Evolutionary conservation across 2,797 vertebrate species (phyloP).

Genomic region (Ceryle rudis): DNA sequence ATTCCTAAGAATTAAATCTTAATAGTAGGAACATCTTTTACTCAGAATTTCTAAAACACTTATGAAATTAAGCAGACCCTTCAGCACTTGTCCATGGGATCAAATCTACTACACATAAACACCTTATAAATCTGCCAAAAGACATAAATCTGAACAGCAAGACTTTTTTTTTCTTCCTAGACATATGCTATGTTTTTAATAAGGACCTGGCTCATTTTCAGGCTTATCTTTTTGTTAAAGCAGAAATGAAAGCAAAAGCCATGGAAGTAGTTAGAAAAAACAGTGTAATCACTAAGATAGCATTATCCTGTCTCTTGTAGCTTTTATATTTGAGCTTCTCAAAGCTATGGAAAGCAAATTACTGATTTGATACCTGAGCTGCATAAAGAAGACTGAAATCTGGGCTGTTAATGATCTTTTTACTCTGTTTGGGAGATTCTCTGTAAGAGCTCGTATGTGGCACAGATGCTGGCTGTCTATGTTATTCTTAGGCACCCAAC

Average conservation of each 20-base stretch:
- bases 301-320: slow-evolving; percentile 78
- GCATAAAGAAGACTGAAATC: slow-evolving; percentile 79
- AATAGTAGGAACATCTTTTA: slow-evolving; percentile 26
- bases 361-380: slow-evolving; percentile 80
- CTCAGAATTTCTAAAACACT: slow-evolving; percentile 61
- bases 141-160: slow-evolving; percentile 61
- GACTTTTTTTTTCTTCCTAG: slow-evolving; percentile 53
- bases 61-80: slow-evolving; percentile 68
- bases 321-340: slow-evolving; percentile 78
- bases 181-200: slow-evolving; percentile 74
- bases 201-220: slow-evolving; percentile 76
- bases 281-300: slow-evolving; percentile 76
- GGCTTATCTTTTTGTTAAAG: slow-evolving; percentile 78
- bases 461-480: slow-evolving; percentile 51
- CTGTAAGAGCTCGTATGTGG: slow-evolving; percentile 56
- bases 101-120: slow-evolving; percentile 27
- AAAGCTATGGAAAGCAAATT: slow-evolving; percentile 77
- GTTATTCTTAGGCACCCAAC: slow-evolving; percentile 64
- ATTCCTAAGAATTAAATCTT: neutral
- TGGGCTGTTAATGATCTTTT: slow-evolving; percentile 78
- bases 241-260: slow-evolving; percentile 79
- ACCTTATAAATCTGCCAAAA: slow-evolving; percentile 70
- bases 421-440: slow-evolving; percentile 71
- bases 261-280: slow-evolving; percentile 79
- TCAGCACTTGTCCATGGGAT: slow-evolving; percentile 64